Base-by-base conservation (phyloP, 2,113 vertebrate species). In the Anolis sagrei region DNA sequence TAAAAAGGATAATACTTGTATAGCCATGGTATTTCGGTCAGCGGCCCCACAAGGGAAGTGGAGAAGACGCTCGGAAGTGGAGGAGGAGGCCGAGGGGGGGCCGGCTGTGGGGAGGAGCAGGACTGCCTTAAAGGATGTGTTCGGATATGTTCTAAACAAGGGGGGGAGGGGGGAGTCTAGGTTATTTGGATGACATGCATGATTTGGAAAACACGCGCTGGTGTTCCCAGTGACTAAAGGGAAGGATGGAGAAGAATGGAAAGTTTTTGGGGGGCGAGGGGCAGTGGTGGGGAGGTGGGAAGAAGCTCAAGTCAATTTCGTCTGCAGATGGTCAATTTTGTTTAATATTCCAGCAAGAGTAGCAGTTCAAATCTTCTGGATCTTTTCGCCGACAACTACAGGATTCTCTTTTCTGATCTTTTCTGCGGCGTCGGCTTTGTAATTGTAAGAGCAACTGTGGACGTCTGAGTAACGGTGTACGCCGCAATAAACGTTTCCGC, bases 371-470 rank as follows among this genome's bases (percentile, higher is more conserved):
- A 98, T 98, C 96, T 98, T 98, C 95, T 97, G 95, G 91, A 98
- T 97, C 96, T 98, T 98, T 95, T 98, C 98, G 32, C 97, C 97
- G 88, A 97, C 96, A 82, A 98, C 95, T 93, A 98, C 97, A 64
- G 98, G 98, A 93, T 98, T 98, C 95, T 98, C 98, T 96, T 98
- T 98, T 95, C 97, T 97, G 95, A 98, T 98, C 92, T 97, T 98
- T 95, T 97, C 97, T 83, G 97, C 98, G 84, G 97, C 98, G 73
- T 98, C 97, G 10, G 97, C 97, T 96, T 97, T 98, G 95, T 98
- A 98, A 94, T 98, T 97, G 90, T 97, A 98, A 93, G 97, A 97
- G 91, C 98, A 98, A 92, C 93, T 97, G 96, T 98, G 98, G 86
- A 97, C 94, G 64, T 98, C 97, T 85, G 98, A 98, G 88, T 98